Evolutionary conservation across 2,888 invertebrate species (phyloP).

Genomic region (Linnaemya vulpina): DNA sequence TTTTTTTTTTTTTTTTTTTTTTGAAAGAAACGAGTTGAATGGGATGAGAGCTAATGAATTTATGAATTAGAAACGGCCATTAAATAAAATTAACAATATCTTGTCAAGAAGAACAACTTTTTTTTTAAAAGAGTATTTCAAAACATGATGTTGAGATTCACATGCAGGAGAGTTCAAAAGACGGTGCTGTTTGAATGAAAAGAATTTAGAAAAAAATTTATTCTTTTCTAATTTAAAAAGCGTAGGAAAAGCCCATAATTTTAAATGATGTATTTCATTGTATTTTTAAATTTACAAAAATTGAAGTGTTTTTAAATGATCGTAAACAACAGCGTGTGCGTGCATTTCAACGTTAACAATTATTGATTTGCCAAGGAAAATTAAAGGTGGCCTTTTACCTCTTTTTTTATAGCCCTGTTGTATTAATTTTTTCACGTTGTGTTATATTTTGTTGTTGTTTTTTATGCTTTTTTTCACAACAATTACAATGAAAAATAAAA

Average conservation of each 20-base stretch:
- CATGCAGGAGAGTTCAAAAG: background rate
- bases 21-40: background rate
- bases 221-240: background rate
- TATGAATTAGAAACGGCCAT: constrained; percentile 47
- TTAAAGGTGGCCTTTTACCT: constrained; percentile 14
- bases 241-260: background rate
- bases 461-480: background rate
- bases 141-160: background rate
- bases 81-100: constrained; percentile 19
- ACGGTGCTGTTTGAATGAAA: background rate
- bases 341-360: constrained; percentile 39
- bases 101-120: background rate
- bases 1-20: no score
- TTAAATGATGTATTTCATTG: background rate
- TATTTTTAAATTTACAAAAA: background rate
- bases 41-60: constrained; percentile 5
- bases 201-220: background rate
- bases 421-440: background rate
- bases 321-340: background rate
- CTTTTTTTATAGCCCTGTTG: background rate
- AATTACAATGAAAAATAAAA: constrained; percentile 3
- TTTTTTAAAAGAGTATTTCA: background rate
- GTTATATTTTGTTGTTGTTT: background rate
- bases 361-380: constrained; percentile 39
- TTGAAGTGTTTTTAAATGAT: constrained; percentile 7